These are phyloP conservation scores for Agonopterix heracliana DNA, from an alignment of 2,888 invertebrate species.

Conservation along the genomic window DNA sequence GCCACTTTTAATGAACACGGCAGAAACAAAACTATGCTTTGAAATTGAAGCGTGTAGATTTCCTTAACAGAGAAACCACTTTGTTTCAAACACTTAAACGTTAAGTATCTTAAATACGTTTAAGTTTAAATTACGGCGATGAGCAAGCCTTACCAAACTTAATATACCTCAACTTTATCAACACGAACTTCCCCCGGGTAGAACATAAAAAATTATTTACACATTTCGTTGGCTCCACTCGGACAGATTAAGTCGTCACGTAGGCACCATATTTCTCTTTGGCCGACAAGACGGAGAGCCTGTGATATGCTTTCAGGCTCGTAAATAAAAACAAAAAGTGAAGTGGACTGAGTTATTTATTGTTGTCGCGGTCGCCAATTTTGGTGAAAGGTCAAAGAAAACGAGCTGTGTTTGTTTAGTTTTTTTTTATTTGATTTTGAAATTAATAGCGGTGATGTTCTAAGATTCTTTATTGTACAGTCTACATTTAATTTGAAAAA, in stretches of 20 bases:
- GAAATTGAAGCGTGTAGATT: no score
- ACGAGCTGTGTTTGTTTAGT: neutral
- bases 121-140: no score
- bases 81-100: no score
- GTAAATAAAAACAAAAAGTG: slow-evolving; percentile 37
- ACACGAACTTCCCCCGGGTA: slow-evolving; percentile 11
- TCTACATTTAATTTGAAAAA: no score
- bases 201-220: slow-evolving; percentile 36
- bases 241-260: slow-evolving; percentile 58
- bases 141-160: no score
- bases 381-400: neutral
- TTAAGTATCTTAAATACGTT: no score
- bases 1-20: no score
- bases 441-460: neutral
- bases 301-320: slow-evolving; percentile 29
- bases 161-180: no score
- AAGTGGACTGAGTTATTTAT: slow-evolving; percentile 1
- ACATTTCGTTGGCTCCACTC: slow-evolving; percentile 33
- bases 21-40: no score
- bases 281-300: slow-evolving; percentile 23
- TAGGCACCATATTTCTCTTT: slow-evolving; percentile 43
- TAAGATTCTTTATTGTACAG: no score
- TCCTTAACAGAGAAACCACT: no score
- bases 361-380: slow-evolving; percentile 1
- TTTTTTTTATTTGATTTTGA: neutral